phyloP scores from a whole-genome alignment of 23 tunicate species.

The Styela clava region DNA sequence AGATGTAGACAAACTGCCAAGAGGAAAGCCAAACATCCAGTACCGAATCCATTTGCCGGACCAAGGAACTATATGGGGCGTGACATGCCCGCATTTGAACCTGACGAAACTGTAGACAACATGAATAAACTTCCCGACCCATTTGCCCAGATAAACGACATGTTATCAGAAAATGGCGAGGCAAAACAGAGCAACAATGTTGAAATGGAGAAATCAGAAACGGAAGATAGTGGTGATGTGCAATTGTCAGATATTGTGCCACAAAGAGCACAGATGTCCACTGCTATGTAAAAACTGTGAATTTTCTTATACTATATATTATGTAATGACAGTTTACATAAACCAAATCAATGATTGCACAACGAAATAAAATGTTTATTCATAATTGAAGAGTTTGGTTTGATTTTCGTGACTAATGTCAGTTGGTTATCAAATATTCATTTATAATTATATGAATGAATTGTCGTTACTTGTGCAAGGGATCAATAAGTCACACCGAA shows the following conservation, averaged over 20 bases:
- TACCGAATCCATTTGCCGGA: background rate
- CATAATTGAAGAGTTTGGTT: too few species aligned
- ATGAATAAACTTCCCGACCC: constrained; percentile 5
- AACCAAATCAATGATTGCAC: too few species aligned
- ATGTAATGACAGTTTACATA: too few species aligned
- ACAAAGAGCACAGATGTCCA: constrained; percentile 19
- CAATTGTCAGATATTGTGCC: constrained; percentile 8
- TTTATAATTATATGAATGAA: too few species aligned
- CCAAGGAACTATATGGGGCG: constrained; percentile 11
- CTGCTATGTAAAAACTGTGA: constrained; percentile 1
- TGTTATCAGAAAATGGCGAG: constrained; percentile 19
- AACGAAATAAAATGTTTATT: too few species aligned
- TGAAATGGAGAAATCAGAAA: background rate
- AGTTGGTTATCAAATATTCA: too few species aligned
- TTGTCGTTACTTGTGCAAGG: too few species aligned
- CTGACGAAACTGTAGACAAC: constrained; percentile 11
- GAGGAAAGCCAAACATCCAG: background rate
- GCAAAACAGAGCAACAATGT: too few species aligned
- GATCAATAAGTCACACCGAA: too few species aligned
- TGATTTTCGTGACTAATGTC: too few species aligned
- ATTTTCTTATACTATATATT: background rate
- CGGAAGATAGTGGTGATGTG: background rate
- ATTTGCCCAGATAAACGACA: constrained; percentile 13
- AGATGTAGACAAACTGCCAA: background rate
- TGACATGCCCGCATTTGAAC: constrained; percentile 27